Evolutionary conservation across 2,113 vertebrate genomes (phyloP), one percentile per base, ranked within the genome.

Genomic region (Grantiella picta): DNA sequence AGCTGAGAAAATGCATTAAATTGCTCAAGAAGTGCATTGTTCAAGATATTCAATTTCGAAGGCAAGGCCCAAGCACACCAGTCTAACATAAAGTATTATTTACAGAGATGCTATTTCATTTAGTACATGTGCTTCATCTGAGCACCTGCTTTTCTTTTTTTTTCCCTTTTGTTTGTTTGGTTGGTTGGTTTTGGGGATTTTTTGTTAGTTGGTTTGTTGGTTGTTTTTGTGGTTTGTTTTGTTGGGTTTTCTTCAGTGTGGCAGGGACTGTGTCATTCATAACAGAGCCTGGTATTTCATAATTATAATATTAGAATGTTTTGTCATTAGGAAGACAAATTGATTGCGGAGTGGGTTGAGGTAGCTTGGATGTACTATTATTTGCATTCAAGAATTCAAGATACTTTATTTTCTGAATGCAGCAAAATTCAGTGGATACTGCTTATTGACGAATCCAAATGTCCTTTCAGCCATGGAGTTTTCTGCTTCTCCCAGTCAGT

Each of bases 1-100:
- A 98, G 97, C 97, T 95, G 97, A 96, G 91, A 97, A 98, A 97
- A 98, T 97, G 93, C 96, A 97, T 98, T 95, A 93, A 97, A 97
- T 94, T 95, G 92, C 50, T 91, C 50, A 96, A 95, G 94, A 95
- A 76, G 89, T 86, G 76, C 69, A 97, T 97, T 97, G 96, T 96
- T 98, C 95, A 97, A 97, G 90, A 79, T 71, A 90, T 25, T 89
- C 27, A 82, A 24, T 96, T 96, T 86, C 1, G 5, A 88, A 92
- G 47, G 54, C 69, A 59, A 63, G 19, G 40, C 40, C 44, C 60
- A 69, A 91, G 27, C 49, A 77, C 66, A 91, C 85, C 83, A 78
- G 49, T 94, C 72, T 95, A 83, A 71, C 35, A 85, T 82, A 88
- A 88, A 91, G 47, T 57, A 86, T 92, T 96, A 88, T 96, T 95